Percentiles rank a stretch among this genome's conserved stretches.
These are phyloP conservation scores for Macrobrachium nipponense DNA, from an alignment of 1,140 invertebrate species.

Conservation along the genomic window DNA sequence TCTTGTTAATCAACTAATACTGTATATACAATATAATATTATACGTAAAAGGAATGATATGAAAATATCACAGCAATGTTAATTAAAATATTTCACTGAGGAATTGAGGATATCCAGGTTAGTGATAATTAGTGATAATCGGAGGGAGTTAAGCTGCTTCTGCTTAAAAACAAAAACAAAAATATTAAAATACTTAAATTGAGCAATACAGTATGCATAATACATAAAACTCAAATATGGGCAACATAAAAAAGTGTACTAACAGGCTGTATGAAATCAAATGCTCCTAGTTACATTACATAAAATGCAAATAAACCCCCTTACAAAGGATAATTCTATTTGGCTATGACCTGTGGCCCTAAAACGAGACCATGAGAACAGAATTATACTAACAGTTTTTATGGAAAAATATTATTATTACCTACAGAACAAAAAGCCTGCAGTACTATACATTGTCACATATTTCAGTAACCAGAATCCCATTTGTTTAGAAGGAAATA, in stretches of 20 bases:
- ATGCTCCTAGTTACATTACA: background rate
- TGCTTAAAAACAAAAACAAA: background rate
- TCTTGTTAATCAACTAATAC: slow-evolving; percentile 3
- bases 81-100: slow-evolving; percentile 19
- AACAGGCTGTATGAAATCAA: background rate
- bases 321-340: background rate
- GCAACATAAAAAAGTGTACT: background rate
- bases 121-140: slow-evolving; percentile 6
- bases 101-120: slow-evolving; percentile 13
- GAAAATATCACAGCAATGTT: slow-evolving; percentile 47
- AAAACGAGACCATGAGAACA: too few species aligned
- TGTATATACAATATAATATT: background rate
- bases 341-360: too few species aligned
- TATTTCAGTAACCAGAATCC: too few species aligned
- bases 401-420: too few species aligned
- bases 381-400: too few species aligned
- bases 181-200: slow-evolving; percentile 3
- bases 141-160: slow-evolving; percentile 30
- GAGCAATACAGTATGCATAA: slow-evolving; percentile 1
- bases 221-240: background rate
- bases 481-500: too few species aligned
- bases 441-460: too few species aligned
- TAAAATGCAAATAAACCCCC: background rate
- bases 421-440: too few species aligned
- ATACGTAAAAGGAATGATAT: slow-evolving; percentile 41